phyloP scores from a whole-genome alignment of 2,113 vertebrate genomes.

The Cavia aperea region DNA sequence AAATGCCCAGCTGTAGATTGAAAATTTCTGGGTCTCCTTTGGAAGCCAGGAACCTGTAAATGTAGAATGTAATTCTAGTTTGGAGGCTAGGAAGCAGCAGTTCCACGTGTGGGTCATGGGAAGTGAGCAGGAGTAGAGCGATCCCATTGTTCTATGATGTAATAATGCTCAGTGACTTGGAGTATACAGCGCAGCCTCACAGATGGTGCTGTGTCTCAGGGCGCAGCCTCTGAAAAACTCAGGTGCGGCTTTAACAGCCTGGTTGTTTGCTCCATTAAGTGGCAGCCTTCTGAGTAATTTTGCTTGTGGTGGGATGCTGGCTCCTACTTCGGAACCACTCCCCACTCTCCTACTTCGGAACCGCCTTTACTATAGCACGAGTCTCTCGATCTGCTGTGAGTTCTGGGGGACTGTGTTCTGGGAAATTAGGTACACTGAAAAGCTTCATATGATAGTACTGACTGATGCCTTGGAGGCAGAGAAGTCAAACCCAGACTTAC shows the following conservation, averaged over 20 bases:
- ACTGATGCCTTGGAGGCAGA: neutral
- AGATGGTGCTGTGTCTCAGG: rapidly evolving
- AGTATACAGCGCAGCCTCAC: neutral
- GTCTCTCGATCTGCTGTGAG: neutral
- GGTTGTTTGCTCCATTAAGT: neutral
- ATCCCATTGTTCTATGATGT: neutral
- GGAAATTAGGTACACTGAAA: neutral
- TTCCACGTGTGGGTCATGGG: neutral
- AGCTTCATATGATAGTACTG: neutral
- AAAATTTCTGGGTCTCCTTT: neutral
- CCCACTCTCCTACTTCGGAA: neutral
- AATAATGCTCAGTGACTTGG: neutral
- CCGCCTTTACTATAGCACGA: neutral
- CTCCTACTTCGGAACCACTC: neutral
- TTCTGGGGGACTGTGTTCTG: neutral
- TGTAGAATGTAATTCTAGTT: neutral
- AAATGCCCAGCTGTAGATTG: neutral
- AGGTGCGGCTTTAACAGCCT: neutral
- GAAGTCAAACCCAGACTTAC: neutral
- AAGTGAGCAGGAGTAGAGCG: too few relatives aligned
- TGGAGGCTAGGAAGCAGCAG: neutral
- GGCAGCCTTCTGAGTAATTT: neutral
- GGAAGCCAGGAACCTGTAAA: neutral
- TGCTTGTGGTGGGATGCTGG: neutral
- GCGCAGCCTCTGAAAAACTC: neutral